Conservation (phyloP, 2,797 vertebrate genomes). For the Muscicapa comitata region DNA sequence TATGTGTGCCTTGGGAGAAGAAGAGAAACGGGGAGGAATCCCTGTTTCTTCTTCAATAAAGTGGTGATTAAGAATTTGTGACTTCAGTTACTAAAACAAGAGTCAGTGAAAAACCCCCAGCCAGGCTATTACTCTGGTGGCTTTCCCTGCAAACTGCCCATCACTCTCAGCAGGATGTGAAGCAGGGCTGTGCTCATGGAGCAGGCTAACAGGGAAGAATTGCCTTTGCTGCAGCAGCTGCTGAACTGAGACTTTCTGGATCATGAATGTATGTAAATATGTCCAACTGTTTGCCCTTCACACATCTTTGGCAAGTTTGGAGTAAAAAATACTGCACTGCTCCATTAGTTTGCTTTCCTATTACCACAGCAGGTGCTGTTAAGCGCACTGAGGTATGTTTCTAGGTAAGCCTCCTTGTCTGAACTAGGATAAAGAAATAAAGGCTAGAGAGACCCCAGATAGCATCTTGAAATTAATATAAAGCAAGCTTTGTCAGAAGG, state of each 20-base stretch:
- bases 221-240: slow-evolving; percentile 41
- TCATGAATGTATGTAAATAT: slow-evolving; percentile 69
- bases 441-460: not conserved
- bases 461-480: not conserved
- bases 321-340: slow-evolving; percentile 69
- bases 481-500: not conserved
- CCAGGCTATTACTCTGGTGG: not conserved
- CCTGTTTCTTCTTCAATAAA: not conserved
- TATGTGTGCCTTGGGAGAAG: not conserved
- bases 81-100: not conserved
- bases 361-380: slow-evolving; percentile 39
- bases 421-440: not conserved
- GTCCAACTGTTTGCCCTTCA: slow-evolving; percentile 73
- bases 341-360: slow-evolving; percentile 70
- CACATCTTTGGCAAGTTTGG: slow-evolving; percentile 68
- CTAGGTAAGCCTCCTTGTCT: not conserved
- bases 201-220: slow-evolving; percentile 54
- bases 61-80: not conserved
- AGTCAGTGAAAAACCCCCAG: not conserved
- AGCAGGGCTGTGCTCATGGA: not conserved
- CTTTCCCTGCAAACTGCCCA: not conserved
- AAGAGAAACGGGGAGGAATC: not conserved
- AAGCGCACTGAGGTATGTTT: not conserved
- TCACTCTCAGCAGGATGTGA: not conserved
- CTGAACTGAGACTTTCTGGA: slow-evolving; percentile 60